Evolutionary conservation across 2,888 invertebrate genomes (phyloP).

Genomic region (Agrilus cyanescens): DNA sequence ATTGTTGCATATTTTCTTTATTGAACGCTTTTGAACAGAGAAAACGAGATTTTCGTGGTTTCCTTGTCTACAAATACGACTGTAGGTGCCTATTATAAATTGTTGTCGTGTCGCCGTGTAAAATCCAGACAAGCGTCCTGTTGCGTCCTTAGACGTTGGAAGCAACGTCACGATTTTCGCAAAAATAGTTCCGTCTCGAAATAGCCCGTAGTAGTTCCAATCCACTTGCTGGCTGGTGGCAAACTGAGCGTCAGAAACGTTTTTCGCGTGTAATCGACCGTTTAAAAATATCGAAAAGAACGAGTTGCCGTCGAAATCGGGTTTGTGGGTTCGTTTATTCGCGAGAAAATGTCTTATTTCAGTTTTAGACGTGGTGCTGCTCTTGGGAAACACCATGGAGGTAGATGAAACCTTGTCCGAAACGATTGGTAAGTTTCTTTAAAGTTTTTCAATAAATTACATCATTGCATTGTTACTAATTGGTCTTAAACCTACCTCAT

Average conservation of each 20-base stretch:
- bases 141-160: slow-evolving; percentile 1
- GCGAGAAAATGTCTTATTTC: slow-evolving; percentile 18
- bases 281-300: slow-evolving; percentile 15
- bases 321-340: slow-evolving; percentile 8
- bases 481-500: no score
- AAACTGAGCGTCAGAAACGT: slow-evolving; percentile 25
- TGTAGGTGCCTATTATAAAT: no score
- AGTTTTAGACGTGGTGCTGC: slow-evolving; percentile 14
- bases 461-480: no score
- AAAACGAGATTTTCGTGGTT: no score
- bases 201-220: slow-evolving; percentile 18
- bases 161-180: slow-evolving; percentile 24
- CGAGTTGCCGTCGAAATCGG: slow-evolving; percentile 6
- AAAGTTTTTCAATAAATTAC: no score
- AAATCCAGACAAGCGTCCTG: background rate
- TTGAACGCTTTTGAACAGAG: no score
- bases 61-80: no score
- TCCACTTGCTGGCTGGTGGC: slow-evolving; percentile 25
- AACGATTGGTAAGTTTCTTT: slow-evolving; percentile 11
- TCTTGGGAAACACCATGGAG: slow-evolving; percentile 15
- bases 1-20: no score
- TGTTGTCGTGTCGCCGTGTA: background rate
- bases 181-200: slow-evolving; percentile 27
- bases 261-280: slow-evolving; percentile 24
- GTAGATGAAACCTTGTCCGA: slow-evolving; percentile 10